Evolutionary conservation across 2,797 vertebrate species (phyloP), one percentile per base, ranked within the genome.

Genomic region (Gastrophryne carolinensis): DNA sequence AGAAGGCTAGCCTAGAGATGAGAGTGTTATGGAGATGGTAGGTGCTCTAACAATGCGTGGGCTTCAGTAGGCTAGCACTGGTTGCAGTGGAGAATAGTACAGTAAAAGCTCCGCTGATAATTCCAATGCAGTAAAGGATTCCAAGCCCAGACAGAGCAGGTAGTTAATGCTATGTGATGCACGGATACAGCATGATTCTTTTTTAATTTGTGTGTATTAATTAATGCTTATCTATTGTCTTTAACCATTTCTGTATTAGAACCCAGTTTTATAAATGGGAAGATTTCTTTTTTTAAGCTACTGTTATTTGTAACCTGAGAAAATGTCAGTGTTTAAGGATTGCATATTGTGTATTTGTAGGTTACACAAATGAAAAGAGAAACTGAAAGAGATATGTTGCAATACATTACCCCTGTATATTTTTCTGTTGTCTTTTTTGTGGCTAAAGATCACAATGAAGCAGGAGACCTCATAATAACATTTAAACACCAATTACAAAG

Each of bases 41-140:
- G 79, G 76, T 83, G 81, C 84, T 78, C 23, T 72, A 86, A 85
- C 81, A 82, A 82, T 82, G 83, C 80, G 82, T 86, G 84, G 86
- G 85, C 72, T 83, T 79, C 63, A 79, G 81, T 77, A 81, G 68
- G 72, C 50, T 77, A 72, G 75, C 73, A 63, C 67, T 78, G 80
- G 66, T 66, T 74, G 79, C 81, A 79, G 24, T 80, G 78, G 83
- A 73, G 81, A 82, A 79, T 83, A 80, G 72, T 77, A 78, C 79
- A 82, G 80, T 71, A 73, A 83, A 80, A 83, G 77, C 80, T 81
- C 62, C 49, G 52, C 70, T 65, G 24, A 44, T 80, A 27, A 64
- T 49, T 35, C 52, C 64, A 47, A 54, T 57, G 65, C 47, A 75
- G 17, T 57, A 23, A 67, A 30, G 54, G 27, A 39, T 41, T 53